Evolutionary conservation across 2,888 invertebrate species (phyloP).

Genomic region (Epinotia ramella): DNA sequence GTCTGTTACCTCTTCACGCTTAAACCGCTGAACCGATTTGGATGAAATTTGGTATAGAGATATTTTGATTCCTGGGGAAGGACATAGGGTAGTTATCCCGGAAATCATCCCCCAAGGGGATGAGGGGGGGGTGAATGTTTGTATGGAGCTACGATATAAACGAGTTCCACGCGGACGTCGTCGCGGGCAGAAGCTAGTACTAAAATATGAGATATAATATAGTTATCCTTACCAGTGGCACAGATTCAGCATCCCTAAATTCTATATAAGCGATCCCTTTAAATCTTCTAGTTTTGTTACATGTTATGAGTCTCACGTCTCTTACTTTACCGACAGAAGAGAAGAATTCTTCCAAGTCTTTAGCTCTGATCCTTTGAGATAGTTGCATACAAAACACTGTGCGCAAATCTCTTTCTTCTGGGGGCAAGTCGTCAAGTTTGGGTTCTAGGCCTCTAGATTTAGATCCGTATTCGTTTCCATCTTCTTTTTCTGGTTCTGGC

Average conservation of each 20-base stretch:
- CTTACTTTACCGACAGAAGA: conserved; percentile 99
- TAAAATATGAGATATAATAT: not conserved
- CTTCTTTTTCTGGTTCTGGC: conserved; percentile 62
- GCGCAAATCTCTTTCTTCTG: conserved; percentile 99
- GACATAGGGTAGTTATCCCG: too few species aligned
- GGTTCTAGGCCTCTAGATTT: conserved; percentile 84
- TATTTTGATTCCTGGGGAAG: too few species aligned
- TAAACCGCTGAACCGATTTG: too few species aligned
- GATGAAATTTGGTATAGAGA: too few species aligned
- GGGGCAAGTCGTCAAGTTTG: conserved; percentile 91
- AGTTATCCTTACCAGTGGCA: conserved; percentile 91
- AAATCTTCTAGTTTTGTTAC: conserved; percentile 98
- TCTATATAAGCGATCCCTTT: conserved; percentile 99
- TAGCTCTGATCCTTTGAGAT: conserved; percentile 95
- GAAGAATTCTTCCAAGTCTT: conserved; percentile 99
- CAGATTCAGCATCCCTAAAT: conserved; percentile 98
- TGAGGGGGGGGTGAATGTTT: too few species aligned
- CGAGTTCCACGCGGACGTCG: too few species aligned
- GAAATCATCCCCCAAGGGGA: too few species aligned
- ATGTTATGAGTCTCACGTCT: conserved; percentile 99
- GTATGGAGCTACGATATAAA: too few species aligned
- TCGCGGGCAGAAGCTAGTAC: too few species aligned
- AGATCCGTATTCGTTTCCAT: conserved; percentile 71
- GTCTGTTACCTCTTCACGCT: too few species aligned
- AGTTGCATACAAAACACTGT: conserved; percentile 99